Base-by-base conservation (phyloP, 2,113 vertebrate genomes). In the Lepus europaeus region DNA sequence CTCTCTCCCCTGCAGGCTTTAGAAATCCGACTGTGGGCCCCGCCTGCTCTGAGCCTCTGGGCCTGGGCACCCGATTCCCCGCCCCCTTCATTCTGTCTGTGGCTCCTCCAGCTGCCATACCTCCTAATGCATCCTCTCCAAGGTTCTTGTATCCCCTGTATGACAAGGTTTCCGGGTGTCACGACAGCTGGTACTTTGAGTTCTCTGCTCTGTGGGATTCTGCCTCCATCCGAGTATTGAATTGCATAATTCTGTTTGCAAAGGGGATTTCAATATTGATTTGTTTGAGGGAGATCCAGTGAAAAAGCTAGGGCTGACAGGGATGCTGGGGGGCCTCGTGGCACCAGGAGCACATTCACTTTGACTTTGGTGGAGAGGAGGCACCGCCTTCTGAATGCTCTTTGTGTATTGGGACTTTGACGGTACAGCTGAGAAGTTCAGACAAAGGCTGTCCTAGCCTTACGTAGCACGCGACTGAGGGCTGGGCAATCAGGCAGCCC, bases 241-340 rank as follows among this genome's bases (percentile, higher is more conserved):
- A 73, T 27, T 73, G 45, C 0, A 7, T 5, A 22, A 39, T 66
- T 89, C 66, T 31, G 63, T 64, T 19, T 39, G 27, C 39, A 91
- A 74, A 22, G 72, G 36, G 17, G 5, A 72, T 49, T 81, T 64
- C 13, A 82, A 20, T 31, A 1, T 82, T 39, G 16, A 27, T 45
- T 3, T 94, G 23, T 89, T 70, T 70, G 29, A 10, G 22, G 22
- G 64, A 64, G 22, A n/a, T 66, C n/a, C 36, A 9, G 84, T 14
- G 27, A 14, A 39, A 51, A 20, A 66, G 33, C 29, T n/a, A 59
- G 25, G 8, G 51, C 17, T 49, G 17, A 66, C 29, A 76, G 36
- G 33, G 56, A 59, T 29, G 5, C 25, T 3, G 10, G 10, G 6
- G 4, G 19, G 17, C 13, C 49, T 6, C 4, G 0, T 8, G 78